Conservation (phyloP, 2,888 invertebrate genomes). For the Alviniconcha strummeri region DNA sequence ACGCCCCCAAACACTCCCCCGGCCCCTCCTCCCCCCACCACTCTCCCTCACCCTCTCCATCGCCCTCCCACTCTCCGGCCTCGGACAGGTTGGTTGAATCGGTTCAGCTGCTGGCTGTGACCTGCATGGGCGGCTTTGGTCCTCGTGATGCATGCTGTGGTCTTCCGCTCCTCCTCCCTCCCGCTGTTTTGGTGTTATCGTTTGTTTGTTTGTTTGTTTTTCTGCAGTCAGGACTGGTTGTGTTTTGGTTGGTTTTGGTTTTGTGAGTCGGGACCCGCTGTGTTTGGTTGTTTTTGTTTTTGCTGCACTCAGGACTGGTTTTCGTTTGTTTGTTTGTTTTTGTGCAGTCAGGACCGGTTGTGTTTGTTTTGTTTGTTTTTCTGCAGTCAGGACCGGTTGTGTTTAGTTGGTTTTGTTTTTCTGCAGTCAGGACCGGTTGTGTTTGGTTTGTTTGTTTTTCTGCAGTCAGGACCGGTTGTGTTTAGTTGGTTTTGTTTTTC, state of each 20-base stretch:
- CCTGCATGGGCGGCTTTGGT: background rate
- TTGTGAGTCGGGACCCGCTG: background rate
- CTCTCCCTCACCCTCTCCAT: background rate
- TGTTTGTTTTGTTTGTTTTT: background rate
- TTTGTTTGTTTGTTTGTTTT: background rate
- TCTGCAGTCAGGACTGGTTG: background rate
- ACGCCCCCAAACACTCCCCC: background rate
- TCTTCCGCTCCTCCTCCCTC: background rate
- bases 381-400: no score
- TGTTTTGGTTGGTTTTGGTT: background rate
- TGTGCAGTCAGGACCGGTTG: background rate
- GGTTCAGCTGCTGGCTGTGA: background rate
- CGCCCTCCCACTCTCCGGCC: background rate
- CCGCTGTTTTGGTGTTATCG: background rate
- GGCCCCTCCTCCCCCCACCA: background rate
- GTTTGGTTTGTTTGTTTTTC: background rate
- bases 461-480: background rate
- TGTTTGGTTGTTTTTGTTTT: background rate
- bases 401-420: background rate
- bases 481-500: background rate
- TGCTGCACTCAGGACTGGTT: background rate
- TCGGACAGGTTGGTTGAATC: background rate
- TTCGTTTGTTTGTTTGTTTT: background rate
- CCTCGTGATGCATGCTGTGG: background rate
- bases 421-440: background rate